Conservation (phyloP, 2,888 invertebrate genomes). For the Phortica magna region DNA sequence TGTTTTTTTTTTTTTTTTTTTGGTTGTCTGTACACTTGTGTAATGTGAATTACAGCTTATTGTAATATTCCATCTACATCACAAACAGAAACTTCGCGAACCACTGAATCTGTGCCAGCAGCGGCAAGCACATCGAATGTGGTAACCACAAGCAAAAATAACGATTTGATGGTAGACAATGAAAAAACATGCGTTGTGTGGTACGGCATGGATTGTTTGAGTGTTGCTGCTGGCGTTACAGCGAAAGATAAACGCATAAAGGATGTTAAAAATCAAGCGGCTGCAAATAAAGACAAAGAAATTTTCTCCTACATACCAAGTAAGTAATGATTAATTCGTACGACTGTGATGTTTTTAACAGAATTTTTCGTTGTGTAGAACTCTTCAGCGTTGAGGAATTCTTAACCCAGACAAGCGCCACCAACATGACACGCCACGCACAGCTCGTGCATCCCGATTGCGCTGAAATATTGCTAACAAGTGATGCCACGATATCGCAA, state of each 20-base stretch:
- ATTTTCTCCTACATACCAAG: conserved; percentile 68
- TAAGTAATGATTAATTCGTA: conserved; percentile 42
- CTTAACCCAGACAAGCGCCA: conserved; percentile 59
- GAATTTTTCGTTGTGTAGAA: conserved; percentile 54
- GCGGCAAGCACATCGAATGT: conserved; percentile 46
- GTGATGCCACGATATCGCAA: conserved; percentile 81
- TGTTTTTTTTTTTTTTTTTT: conserved; percentile 37
- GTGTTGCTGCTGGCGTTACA: conserved; percentile 90
- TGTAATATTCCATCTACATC: conserved; percentile 70
- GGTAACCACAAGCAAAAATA: conserved; percentile 61
- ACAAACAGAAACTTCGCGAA: conserved; percentile 65
- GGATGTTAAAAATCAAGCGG: conserved; percentile 85
- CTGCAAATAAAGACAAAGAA: conserved; percentile 72
- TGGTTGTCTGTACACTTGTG: conserved; percentile 36
- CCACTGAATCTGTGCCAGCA: conserved; percentile 51
- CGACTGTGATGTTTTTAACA: not conserved
- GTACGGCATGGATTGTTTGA: conserved; percentile 81
- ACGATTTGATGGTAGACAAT: conserved; percentile 49
- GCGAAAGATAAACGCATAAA: conserved; percentile 94
- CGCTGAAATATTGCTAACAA: conserved; percentile 79
- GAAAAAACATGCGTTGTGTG: conserved; percentile 56
- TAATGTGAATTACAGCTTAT: conserved; percentile 67
- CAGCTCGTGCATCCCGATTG: conserved; percentile 78
- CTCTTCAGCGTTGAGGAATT: conserved; percentile 74
- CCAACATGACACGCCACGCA: conserved; percentile 73